Percentiles rank a stretch among this genome's conserved stretches.
These are phyloP conservation scores for Halcyon smyrnensis DNA, from an alignment of 2,797 vertebrate genomes.

Conservation along the genomic window DNA sequence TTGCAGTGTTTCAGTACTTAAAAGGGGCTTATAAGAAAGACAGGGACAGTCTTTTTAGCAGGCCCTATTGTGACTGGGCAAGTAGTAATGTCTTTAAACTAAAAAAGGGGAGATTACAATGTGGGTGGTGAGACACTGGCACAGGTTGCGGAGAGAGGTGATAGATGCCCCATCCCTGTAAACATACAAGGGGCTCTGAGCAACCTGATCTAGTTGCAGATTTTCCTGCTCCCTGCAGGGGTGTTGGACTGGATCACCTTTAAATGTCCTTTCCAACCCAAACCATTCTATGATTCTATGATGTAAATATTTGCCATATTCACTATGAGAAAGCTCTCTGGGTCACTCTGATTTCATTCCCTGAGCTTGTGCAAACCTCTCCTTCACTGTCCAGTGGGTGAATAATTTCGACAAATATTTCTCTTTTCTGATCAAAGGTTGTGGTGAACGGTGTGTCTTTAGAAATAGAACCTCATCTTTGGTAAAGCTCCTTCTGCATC, in stretches of 20 bases:
- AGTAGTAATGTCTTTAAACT: background rate
- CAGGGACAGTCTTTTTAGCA: background rate
- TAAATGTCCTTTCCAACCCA: background rate
- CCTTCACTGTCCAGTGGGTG: background rate
- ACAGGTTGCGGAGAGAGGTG: background rate
- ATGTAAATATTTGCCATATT: background rate
- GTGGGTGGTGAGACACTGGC: background rate
- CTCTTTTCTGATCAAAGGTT: background rate
- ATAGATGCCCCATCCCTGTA: background rate
- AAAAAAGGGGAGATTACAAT: rapidly evolving
- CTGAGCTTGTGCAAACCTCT: background rate
- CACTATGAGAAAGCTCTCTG: background rate
- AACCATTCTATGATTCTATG: background rate
- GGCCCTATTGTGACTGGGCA: background rate
- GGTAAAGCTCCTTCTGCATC: background rate
- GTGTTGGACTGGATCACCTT: background rate
- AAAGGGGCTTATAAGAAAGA: background rate
- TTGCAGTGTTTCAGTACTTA: background rate
- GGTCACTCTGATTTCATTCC: background rate
- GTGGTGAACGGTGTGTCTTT: background rate
- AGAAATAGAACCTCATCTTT: background rate
- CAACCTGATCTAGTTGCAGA: background rate
- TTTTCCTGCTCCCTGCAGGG: background rate
- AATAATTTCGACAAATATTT: background rate
- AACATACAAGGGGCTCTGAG: background rate